A percentile compares a stretch with the other conserved stretches of the same genome.
Evolutionary conservation across 2,113 vertebrate species (phyloP).

Genomic region (Oreocharis arfaki): DNA sequence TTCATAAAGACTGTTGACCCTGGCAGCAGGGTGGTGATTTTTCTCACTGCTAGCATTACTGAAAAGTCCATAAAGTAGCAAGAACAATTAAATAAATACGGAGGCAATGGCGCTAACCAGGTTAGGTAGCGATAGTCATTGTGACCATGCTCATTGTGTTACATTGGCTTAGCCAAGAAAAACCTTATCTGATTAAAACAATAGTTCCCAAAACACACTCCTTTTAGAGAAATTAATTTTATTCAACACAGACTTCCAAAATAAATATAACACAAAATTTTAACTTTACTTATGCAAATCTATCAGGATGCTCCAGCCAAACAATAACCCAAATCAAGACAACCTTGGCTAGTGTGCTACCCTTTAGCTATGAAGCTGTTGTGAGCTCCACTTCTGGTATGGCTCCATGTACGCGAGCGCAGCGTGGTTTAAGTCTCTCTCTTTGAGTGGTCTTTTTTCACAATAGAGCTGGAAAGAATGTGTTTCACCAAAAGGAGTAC

Average conservation of each 20-base stretch:
- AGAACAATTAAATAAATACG: conserved; percentile 27
- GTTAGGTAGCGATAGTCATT: not conserved
- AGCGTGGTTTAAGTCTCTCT: not conserved
- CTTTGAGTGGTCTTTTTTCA: not conserved
- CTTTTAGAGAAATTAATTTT: not conserved
- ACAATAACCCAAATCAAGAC: not conserved
- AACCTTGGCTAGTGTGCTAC: not conserved
- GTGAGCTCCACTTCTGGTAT: not conserved
- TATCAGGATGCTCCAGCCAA: not conserved
- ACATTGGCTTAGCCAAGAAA: conserved; percentile 23
- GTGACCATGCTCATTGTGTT: not conserved
- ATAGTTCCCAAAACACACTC: not conserved
- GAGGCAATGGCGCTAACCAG: not conserved
- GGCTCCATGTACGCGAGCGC: not conserved
- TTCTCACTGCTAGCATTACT: not conserved
- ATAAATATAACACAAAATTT: conserved; percentile 16
- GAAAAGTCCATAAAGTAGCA: not conserved
- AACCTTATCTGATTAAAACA: conserved; percentile 24
- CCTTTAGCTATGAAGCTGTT: not conserved
- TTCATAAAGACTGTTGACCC: conserved; percentile 19
- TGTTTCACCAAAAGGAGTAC: conserved; percentile 5
- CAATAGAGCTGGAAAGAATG: not conserved
- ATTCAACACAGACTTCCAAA: not conserved
- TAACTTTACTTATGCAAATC: conserved; percentile 19
- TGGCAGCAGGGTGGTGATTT: not conserved